Evolutionary conservation across 2,888 invertebrate species (phyloP), one percentile per base, ranked within the genome.

Genomic region (Leptinotarsa rubiginosa): DNA sequence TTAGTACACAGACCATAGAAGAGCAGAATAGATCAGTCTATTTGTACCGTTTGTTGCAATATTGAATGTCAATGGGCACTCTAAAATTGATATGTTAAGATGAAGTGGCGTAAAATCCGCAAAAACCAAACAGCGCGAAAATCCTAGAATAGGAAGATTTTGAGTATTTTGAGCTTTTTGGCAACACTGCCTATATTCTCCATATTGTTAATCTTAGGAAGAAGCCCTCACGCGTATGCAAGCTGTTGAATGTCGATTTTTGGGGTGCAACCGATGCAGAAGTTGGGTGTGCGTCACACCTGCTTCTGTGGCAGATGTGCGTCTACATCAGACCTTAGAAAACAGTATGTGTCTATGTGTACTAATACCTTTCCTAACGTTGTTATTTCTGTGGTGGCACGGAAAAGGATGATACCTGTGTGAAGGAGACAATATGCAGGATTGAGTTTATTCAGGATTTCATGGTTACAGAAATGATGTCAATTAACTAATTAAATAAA

Each of bases 281-380:
- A 68, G 76, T 73, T 83, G 25, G 16, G 25, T 81, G 87, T 89
- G 31, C 81, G 87, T 89, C 90, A 18, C 84, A 84, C 83, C 84
- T 84, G 84, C 83, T 81, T 12, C n/a, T 70, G 68, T 54, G 80
- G 83, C 84, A 84, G 83, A 84, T 84, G 84, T 81, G 76, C 77
- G 80, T 79, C 78, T 78, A 72, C 31, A 15, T 62, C 31, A 41
- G 62, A 31, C 62, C 62, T 41, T 62, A 62, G 31, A 41, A 41
- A 41, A 22, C 56, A 56, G 15, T 56, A 62, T 62, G 16, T n/a
- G 41, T 62, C 31, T 62, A 41, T 41, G 62, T 62, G 31, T 41
- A 62, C 62, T 62, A 62, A 62, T 62, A 62, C 41, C 25, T 62
- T 62, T 41, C n/a, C 62, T 62, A 62, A 62, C 41, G 22, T n/a